phyloP scores from a whole-genome alignment of 2,888 invertebrate genomes.

The Chirona hameri region DNA sequence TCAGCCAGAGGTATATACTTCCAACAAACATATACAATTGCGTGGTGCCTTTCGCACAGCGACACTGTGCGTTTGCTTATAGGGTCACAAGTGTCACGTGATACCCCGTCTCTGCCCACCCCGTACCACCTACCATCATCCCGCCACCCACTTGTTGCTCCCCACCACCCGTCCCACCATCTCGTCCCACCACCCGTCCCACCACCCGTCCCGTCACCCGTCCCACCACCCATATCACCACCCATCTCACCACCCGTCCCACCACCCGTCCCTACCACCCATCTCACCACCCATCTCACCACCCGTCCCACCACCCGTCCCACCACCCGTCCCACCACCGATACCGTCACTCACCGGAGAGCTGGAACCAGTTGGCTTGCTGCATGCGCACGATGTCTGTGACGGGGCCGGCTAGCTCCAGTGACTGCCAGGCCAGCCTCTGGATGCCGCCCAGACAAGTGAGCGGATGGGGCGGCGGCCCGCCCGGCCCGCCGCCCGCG shows the following conservation, averaged over 20 bases:
- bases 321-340: not conserved
- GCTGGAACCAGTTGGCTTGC: conserved; percentile 71
- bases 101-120: no score
- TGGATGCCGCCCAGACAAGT: not conserved
- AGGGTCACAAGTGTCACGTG: no score
- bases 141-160: no score
- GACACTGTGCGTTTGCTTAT: no score
- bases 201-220: not conserved
- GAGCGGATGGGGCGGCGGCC: not conserved
- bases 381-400: conserved; percentile 70
- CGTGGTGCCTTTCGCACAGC: no score
- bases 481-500: not conserved
- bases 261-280: not conserved
- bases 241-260: not conserved
- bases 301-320: not conserved
- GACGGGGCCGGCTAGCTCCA: conserved; percentile 85
- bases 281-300: not conserved
- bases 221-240: not conserved
- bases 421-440: conserved; percentile 46
- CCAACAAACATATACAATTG: no score
- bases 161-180: not conserved
- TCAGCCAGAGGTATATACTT: no score
- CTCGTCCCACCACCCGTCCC: not conserved
- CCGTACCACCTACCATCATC: no score
- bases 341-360: conserved; percentile 55